Conservation (phyloP, 2,888 invertebrate species). For the Idaea straminata region DNA sequence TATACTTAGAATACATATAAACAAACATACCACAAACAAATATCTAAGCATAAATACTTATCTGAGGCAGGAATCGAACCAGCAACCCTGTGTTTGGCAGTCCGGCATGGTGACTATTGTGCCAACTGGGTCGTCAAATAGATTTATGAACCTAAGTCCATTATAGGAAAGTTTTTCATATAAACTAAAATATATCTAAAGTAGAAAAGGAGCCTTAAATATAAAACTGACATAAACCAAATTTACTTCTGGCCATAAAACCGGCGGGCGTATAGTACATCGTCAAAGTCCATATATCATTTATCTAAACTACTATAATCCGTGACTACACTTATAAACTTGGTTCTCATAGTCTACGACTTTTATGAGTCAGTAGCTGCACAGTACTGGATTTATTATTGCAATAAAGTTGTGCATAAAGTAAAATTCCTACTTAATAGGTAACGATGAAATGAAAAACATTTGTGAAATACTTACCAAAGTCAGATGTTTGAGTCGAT, state of each 20-base stretch:
- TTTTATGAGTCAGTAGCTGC: not conserved
- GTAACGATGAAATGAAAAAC: not conserved
- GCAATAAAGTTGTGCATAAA: conserved; percentile 1
- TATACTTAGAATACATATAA: no score
- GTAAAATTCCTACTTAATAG: not conserved
- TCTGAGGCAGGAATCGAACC: no score
- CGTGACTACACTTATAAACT: conserved; percentile 6
- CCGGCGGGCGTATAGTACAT: not conserved
- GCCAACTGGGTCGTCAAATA: no score
- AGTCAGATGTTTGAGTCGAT: not conserved
- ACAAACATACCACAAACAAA: no score
- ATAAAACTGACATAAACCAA: not conserved
- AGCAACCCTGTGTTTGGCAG: no score
- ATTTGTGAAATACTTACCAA: not conserved
- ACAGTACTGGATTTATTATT: not conserved
- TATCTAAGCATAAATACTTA: no score
- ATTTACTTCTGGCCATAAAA: not conserved
- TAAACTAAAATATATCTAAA: not conserved
- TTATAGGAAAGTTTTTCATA: not conserved
- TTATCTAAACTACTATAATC: conserved; percentile 2
- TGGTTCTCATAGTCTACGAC: not conserved
- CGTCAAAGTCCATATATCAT: not conserved
- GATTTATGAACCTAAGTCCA: not conserved
- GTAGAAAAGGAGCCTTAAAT: not conserved
- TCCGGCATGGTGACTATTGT: no score